Percentiles rank a stretch among this genome's conserved stretches.
phyloP scores from a whole-genome alignment of 2,113 vertebrate genomes.

The Lycaon pictus region DNA sequence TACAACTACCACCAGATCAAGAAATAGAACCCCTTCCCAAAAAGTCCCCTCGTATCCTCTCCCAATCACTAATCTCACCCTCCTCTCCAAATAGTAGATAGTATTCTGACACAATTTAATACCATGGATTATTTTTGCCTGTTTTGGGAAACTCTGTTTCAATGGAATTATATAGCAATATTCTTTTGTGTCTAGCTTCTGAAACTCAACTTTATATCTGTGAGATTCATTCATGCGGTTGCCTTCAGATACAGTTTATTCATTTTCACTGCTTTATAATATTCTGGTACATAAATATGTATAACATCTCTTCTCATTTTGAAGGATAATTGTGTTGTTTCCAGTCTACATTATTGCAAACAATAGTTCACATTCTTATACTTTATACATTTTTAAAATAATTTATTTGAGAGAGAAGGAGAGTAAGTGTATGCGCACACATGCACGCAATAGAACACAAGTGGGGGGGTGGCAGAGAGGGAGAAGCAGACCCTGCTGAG shows the following conservation, averaged over 20 bases:
- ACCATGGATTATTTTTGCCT: slow-evolving; percentile 5
- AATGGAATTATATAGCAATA: not conserved
- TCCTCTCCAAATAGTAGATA: not conserved
- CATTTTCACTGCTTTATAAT: not conserved
- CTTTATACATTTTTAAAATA: not conserved
- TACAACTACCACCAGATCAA: not conserved
- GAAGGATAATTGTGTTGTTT: slow-evolving; percentile 18
- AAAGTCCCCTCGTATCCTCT: not conserved
- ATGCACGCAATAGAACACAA: not conserved
- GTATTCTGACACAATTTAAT: slow-evolving; percentile 10
- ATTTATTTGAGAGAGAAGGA: not conserved
- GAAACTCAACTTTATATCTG: not conserved
- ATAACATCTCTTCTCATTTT: not conserved
- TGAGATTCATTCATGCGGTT: slow-evolving; percentile 4
- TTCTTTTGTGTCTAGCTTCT: slow-evolving; percentile 17
- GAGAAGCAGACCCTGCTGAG: not conserved
- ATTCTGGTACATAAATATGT: not conserved
- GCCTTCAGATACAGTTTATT: not conserved
- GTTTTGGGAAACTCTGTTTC: not conserved
- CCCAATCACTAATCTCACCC: not conserved
- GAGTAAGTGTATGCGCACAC: no score
- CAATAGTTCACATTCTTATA: not conserved
- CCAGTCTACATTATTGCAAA: slow-evolving; percentile 29
- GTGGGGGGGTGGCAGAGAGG: not conserved
- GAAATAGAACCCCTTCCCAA: not conserved